These are phyloP conservation scores for Muscicapa comitata DNA, from an alignment of 2,797 vertebrate species.

Conservation along the genomic window DNA sequence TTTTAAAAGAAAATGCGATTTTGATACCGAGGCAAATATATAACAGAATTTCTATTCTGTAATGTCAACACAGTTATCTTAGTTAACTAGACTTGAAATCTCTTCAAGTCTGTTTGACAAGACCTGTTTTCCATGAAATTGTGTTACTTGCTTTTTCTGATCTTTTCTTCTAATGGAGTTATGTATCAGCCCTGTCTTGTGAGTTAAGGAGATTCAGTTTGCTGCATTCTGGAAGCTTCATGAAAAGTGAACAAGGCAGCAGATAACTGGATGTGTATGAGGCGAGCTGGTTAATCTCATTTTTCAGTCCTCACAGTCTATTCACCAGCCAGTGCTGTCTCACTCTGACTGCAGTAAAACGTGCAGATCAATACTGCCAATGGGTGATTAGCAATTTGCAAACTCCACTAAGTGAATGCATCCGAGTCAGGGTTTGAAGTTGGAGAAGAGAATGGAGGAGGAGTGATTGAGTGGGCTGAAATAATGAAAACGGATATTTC, in stretches of 20 bases:
- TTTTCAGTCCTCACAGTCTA: constrained; percentile 15
- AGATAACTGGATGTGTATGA: constrained; percentile 21
- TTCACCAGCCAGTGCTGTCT: background rate
- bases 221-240: constrained; percentile 27
- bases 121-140: constrained; percentile 55
- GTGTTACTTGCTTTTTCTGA: constrained; percentile 24
- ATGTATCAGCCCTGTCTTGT: background rate
- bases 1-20: constrained; percentile 28
- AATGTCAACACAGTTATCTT: constrained; percentile 51
- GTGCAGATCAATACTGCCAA: constrained; percentile 43
- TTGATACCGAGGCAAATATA: constrained; percentile 8
- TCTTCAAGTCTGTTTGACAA: constrained; percentile 41
- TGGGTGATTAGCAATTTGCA: constrained; percentile 36
- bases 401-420: constrained; percentile 18
- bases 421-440: background rate
- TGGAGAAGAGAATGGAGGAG: background rate
- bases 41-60: constrained; percentile 26
- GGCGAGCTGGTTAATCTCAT: constrained; percentile 26
- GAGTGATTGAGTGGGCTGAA: constrained; percentile 24
- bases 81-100: constrained; percentile 43
- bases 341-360: background rate
- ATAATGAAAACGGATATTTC: background rate
- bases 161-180: constrained; percentile 22
- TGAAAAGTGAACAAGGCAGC: constrained; percentile 15
- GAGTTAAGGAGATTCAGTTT: constrained; percentile 33